Evolutionary conservation across 2,888 invertebrate species (phyloP).

Genomic region (Hofmannophila pseudospretella): DNA sequence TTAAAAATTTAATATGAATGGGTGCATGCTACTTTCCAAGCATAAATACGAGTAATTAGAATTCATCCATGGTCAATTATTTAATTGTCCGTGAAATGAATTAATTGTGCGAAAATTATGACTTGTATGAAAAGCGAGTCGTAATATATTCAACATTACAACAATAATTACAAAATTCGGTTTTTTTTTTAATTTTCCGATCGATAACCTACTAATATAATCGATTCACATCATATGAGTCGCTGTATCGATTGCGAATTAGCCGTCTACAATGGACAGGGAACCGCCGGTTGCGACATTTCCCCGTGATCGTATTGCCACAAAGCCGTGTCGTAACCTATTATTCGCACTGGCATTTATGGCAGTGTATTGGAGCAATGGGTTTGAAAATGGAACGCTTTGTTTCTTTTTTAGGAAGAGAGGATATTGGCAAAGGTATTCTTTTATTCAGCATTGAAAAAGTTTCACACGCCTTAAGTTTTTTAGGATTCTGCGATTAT

Average conservation of each 20-base stretch:
- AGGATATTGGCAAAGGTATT: too few species aligned
- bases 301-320: conserved; percentile 18
- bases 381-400: conserved; percentile 1
- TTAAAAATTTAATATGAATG: too few species aligned
- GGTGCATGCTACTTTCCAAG: too few species aligned
- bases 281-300: conserved; percentile 17
- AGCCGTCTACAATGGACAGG: conserved; percentile 4
- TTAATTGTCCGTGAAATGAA: not conserved
- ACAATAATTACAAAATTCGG: too few species aligned
- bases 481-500: too few species aligned
- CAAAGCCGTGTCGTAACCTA: conserved; percentile 10
- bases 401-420: not conserved
- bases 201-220: too few species aligned
- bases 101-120: not conserved
- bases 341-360: conserved; percentile 2
- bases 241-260: conserved; percentile 19
- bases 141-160: too few species aligned
- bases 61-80: not conserved
- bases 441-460: too few species aligned
- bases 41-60: not conserved
- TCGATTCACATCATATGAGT: conserved; percentile 1
- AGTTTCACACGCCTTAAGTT: too few species aligned
- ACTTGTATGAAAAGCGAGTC: too few species aligned
- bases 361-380: not conserved
- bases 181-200: too few species aligned